Evolutionary conservation across 2,888 invertebrate species (phyloP).

Genomic region (Ramazzottius varieornatus): DNA sequence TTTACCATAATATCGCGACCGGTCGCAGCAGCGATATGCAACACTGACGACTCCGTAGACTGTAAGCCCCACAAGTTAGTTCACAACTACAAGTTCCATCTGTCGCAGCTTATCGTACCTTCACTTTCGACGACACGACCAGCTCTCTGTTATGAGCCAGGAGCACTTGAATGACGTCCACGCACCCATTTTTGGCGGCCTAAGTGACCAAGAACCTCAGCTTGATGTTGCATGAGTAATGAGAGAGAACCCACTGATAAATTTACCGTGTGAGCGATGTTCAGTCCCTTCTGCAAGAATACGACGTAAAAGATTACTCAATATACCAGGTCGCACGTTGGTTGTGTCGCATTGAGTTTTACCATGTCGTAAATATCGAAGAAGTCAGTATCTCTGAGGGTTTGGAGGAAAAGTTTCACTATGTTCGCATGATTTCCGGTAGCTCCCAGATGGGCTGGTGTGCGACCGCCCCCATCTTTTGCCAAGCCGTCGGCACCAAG

Average conservation of each 20-base stretch:
- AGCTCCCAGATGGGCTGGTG: constrained; percentile 87
- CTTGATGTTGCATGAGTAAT: no score
- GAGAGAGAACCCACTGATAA: no score
- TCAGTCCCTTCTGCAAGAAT: constrained; percentile 54
- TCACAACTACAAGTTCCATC: not conserved
- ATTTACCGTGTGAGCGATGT: constrained; percentile 98
- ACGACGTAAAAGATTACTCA: not conserved
- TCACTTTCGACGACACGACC: constrained; percentile 82
- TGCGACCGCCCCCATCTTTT: constrained; percentile 29
- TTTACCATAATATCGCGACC: constrained; percentile 90
- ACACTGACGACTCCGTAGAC: constrained; percentile 77
- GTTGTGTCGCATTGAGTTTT: not conserved
- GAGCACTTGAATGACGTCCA: constrained; percentile 84
- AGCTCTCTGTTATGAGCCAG: constrained; percentile 93
- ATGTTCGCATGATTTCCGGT: constrained; percentile 92
- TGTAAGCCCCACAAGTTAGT: not conserved
- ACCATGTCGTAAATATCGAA: not conserved
- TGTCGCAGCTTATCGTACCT: constrained; percentile 13
- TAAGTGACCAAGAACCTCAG: no score
- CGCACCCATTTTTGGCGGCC: constrained; percentile 89
- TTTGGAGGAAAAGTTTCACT: constrained; percentile 62
- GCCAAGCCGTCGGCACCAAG: not conserved
- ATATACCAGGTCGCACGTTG: not conserved
- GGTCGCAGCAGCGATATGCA: constrained; percentile 90
- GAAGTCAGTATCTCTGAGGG: not conserved